Evolutionary conservation across 2,113 vertebrate genomes (phyloP), one percentile per base, ranked within the genome.

Genomic region (Lamprotornis superbus): DNA sequence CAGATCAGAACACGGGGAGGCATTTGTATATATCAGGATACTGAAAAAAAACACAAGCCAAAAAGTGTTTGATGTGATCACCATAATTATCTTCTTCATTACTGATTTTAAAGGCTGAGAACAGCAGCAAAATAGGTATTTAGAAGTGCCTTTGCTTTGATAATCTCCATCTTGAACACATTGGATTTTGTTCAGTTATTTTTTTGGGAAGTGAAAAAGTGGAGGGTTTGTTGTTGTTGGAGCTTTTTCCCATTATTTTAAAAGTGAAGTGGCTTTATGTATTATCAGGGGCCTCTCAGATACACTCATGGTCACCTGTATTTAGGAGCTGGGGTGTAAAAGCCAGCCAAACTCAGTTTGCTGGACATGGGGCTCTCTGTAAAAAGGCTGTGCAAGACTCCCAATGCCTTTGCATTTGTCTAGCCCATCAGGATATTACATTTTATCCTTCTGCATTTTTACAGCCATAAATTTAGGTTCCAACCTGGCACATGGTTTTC

Each of bases 181-280:
- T 0, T 49, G 59, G 33, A n/a, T 71, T 69, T 64, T 74, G 15
- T 37, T 73, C 37, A 23, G 5, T 10, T 65, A 13, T 23, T 74
- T 83, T 92, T 65, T 40, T 52, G 39, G 28, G 44, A 42, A 75
- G 15, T 12, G 37, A 19, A 11, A 46, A 70, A 88, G 33, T 12
- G 14, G 2, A 10, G 1, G 0, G 1, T 42, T 68, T 40, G 17
- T 11, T 76, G 9, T 5, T 39, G 17, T 17, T 50, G 13, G 28
- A 1, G 2, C 28, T 53, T 52, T 35, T 49, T 3, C 0, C 25
- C 24, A 25, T 50, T n/a, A 33, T 40, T 80, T 92, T 40, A 24
- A 35, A 90, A 75, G 25, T 31, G 23, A 88, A 37, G 35, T 13
- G 17, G 4, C 14, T 89, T 65, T 71, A 64, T 50, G 7, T 56